phyloP scores from a whole-genome alignment of 2,113 vertebrate genomes.

The Sander vitreus region DNA sequence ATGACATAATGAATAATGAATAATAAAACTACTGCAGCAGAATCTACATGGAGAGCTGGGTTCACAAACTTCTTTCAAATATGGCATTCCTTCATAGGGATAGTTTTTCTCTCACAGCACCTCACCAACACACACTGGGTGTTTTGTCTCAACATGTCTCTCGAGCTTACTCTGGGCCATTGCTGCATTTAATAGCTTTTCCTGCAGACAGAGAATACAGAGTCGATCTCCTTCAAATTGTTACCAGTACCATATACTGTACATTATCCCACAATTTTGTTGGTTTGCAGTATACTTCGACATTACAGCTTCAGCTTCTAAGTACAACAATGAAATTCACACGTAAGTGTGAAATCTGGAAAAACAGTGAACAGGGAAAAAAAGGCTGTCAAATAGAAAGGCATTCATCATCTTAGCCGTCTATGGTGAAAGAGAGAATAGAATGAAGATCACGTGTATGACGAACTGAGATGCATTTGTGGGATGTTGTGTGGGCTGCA shows the following conservation, averaged over 20 bases:
- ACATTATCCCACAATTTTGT: conserved; percentile 22
- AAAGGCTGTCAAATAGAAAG: conserved; percentile 33
- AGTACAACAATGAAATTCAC: conserved; percentile 36
- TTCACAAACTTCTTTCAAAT: conserved; percentile 17
- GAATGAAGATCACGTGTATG: conserved; percentile 6
- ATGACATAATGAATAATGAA: not conserved
- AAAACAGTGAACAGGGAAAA: conserved; percentile 7
- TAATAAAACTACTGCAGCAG: not conserved
- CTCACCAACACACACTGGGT: conserved; percentile 19
- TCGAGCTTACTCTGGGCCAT: conserved; percentile 50
- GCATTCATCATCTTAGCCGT: conserved; percentile 40
- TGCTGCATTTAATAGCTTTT: conserved; percentile 67
- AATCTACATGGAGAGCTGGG: not conserved
- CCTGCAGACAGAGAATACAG: conserved; percentile 46
- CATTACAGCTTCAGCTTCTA: conserved; percentile 17
- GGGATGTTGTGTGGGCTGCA: conserved; percentile 42
- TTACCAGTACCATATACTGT: conserved; percentile 3
- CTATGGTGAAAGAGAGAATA: conserved; percentile 16
- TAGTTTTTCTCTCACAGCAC: conserved; percentile 13
- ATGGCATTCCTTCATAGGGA: conserved; percentile 18
- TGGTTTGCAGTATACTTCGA: conserved; percentile 30
- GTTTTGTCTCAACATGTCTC: conserved; percentile 64
- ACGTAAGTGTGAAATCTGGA: conserved; percentile 1
- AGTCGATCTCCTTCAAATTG: conserved; percentile 52
- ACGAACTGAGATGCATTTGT: conserved; percentile 28